Percentiles rank a stretch among this genome's conserved stretches.
Conservation (phyloP, 2,797 vertebrate species). For the Sebastiscus albofasciatus region DNA sequence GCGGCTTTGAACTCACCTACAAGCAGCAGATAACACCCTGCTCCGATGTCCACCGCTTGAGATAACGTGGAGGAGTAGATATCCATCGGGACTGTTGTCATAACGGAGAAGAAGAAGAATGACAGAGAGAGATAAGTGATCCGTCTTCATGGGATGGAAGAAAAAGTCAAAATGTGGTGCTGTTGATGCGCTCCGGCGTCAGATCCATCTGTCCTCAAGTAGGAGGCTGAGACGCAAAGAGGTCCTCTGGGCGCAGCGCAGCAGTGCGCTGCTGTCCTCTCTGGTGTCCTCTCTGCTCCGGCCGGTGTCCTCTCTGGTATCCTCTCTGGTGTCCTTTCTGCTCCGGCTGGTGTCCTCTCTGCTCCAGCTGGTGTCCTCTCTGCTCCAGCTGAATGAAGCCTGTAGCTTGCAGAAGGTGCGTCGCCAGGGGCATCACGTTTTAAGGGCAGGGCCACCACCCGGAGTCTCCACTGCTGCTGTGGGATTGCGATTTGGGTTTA, state of each 20-base stretch:
- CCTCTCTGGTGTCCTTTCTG: no score
- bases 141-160: not conserved
- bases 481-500: not conserved
- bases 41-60: slow-evolving; percentile 75
- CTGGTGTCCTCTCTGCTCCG: no score
- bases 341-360: no score
- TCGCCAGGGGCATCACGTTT: slow-evolving; percentile 1
- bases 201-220: slow-evolving; percentile 42
- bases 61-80: slow-evolving; percentile 76
- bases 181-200: slow-evolving; percentile 12
- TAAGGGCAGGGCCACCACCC: slow-evolving; percentile 1
- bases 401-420: not conserved
- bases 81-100: slow-evolving; percentile 65
- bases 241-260: slow-evolving; percentile 3
- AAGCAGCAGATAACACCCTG: slow-evolving; percentile 75
- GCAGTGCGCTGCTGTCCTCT: not conserved
- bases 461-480: not conserved
- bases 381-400: not conserved
- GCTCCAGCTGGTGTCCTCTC: not conserved
- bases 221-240: not conserved
- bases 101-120: accelerated
- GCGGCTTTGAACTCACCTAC: slow-evolving; percentile 67
- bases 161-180: not conserved
- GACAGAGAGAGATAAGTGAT: not conserved
- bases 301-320: no score